These are phyloP conservation scores for Amphimedon queenslandica DNA, from an alignment of 37 sponge, comb jelly and placozoan species.

Conservation along the genomic window DNA sequence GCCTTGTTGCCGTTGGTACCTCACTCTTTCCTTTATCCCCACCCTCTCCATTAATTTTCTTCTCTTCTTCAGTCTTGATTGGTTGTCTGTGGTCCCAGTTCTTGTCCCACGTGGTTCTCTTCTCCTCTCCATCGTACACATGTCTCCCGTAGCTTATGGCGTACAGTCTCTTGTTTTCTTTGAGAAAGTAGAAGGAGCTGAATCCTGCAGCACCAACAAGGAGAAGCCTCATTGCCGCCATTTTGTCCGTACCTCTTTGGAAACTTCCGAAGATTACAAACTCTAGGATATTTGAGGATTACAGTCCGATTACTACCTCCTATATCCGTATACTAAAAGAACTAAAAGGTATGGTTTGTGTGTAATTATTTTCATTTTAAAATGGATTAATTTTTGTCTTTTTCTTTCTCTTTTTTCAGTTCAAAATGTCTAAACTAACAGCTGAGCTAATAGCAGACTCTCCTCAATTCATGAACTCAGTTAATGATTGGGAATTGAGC, in stretches of 20 bases:
- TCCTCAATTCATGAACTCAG: constrained; percentile 90
- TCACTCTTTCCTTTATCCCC: background rate
- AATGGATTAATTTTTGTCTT: too few species aligned
- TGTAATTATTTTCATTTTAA: too few species aligned
- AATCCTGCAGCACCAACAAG: constrained; percentile 13
- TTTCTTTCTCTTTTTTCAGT: too few species aligned
- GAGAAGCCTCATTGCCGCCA: constrained; percentile 1
- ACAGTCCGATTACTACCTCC: too few species aligned
- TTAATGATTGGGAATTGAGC: constrained; percentile 91
- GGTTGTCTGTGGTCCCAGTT: constrained; percentile 79
- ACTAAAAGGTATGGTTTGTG: too few species aligned
- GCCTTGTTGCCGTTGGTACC: constrained; percentile 48
- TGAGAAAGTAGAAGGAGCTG: background rate
- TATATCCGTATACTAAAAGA: too few species aligned
- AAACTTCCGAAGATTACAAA: too few species aligned
- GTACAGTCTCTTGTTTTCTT: background rate
- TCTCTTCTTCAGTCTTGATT: background rate
- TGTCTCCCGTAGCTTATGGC: background rate
- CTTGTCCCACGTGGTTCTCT: constrained; percentile 55
- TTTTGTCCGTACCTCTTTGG: background rate
- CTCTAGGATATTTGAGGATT: too few species aligned
- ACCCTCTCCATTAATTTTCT: constrained; percentile 13
- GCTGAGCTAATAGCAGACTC: constrained; percentile 86
- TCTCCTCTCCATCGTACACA: background rate
- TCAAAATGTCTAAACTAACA: constrained; percentile 76